A percentile compares a stretch with the other conserved stretches of the same genome.
These are phyloP conservation scores for Escarpia spicata DNA, from an alignment of 2,888 invertebrate genomes.

Conservation along the genomic window DNA sequence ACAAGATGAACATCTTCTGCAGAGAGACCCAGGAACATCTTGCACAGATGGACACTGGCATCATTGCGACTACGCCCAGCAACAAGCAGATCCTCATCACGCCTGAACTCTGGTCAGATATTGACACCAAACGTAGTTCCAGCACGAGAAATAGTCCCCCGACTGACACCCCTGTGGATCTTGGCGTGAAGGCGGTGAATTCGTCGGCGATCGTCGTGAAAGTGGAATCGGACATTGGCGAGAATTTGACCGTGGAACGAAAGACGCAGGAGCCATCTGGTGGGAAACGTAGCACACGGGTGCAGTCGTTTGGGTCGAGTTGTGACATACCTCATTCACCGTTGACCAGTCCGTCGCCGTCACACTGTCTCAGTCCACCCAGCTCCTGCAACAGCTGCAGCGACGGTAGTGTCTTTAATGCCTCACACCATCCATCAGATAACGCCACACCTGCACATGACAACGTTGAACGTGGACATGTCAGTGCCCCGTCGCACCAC, in stretches of 20 bases:
- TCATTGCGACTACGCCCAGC: not conserved
- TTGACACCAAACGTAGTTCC: not conserved
- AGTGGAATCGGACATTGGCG: not conserved
- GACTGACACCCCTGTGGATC: not conserved
- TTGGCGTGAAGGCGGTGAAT: not conserved
- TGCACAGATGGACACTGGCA: conserved; percentile 70
- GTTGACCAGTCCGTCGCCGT: not conserved
- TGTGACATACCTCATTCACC: not conserved
- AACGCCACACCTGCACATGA: not conserved
- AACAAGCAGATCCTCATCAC: conserved; percentile 74
- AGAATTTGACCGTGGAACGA: not conserved
- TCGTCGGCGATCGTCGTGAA: not conserved
- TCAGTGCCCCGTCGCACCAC: not conserved
- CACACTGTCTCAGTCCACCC: not conserved
- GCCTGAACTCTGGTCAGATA: conserved; percentile 81
- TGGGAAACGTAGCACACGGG: not conserved
- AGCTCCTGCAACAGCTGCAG: conserved; percentile 11
- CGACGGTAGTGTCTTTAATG: not conserved
- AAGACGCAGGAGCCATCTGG: not conserved
- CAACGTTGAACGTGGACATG: not conserved
- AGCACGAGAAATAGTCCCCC: not conserved
- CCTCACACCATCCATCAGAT: not conserved
- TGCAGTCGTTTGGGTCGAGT: not conserved
- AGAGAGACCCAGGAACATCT: conserved; percentile 91
- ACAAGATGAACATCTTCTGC: conserved; percentile 97